Evolutionary conservation across 2,113 vertebrate species (phyloP).

Genomic region (Myotis lucifugus): DNA sequence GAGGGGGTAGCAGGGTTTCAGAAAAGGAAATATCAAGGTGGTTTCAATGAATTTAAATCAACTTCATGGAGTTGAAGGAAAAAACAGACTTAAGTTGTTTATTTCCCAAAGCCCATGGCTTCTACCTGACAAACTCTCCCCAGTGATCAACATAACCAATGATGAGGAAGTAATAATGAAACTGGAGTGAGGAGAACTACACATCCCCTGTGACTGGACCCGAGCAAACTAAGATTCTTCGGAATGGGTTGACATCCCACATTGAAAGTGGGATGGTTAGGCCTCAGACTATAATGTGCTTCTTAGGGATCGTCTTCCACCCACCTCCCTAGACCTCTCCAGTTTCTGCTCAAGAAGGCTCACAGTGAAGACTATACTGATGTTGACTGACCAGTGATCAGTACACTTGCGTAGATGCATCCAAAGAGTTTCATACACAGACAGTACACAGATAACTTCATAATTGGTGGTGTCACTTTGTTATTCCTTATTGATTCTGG

Average conservation of each 20-base stretch:
- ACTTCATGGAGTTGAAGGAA: not conserved
- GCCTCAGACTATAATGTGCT: slow-evolving; percentile 94
- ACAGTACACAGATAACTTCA: not conserved
- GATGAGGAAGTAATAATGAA: slow-evolving; percentile 93
- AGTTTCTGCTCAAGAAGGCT: not conserved
- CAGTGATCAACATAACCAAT: slow-evolving; percentile 93
- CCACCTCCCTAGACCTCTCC: slow-evolving; percentile 87
- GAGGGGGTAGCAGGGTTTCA: not conserved
- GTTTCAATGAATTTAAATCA: not conserved
- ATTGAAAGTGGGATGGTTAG: slow-evolving; percentile 90
- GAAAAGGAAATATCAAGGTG: not conserved
- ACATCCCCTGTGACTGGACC: slow-evolving; percentile 90
- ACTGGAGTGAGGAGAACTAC: slow-evolving; percentile 92
- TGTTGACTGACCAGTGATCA: not conserved
- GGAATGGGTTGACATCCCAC: slow-evolving; percentile 84
- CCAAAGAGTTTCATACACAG: not conserved
- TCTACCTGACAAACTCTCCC: slow-evolving; percentile 79
- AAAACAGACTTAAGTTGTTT: not conserved
- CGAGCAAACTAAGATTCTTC: slow-evolving; percentile 92
- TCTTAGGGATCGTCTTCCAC: slow-evolving; percentile 92
- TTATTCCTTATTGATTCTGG: slow-evolving; percentile 95
- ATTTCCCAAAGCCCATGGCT: not conserved
- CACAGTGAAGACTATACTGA: not conserved
- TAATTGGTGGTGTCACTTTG: slow-evolving; percentile 69
- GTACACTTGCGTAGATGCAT: not conserved